These are phyloP conservation scores for Arctia plantaginis DNA, from an alignment of 2,888 invertebrate genomes.

Conservation along the genomic window DNA sequence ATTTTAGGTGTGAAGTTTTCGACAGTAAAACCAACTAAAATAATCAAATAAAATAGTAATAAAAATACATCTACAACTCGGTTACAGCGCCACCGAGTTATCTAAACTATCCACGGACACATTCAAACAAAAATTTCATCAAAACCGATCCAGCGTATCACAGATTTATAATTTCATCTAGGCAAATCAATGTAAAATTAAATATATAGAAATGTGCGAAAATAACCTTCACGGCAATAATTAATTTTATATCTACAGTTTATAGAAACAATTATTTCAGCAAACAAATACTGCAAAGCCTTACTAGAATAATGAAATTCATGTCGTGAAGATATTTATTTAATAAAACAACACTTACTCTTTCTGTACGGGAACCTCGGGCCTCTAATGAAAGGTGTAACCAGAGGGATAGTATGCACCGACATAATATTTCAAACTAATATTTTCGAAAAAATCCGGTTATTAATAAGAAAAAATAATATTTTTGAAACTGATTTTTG, in stretches of 20 bases:
- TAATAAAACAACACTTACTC: conserved; percentile 69
- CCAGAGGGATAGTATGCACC: conserved; percentile 82
- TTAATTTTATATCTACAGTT: not conserved
- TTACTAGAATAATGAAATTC: not conserved
- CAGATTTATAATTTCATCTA: no score
- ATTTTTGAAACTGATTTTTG: conserved; percentile 42
- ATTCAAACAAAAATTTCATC: not conserved
- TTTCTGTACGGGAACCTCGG: conserved; percentile 84
- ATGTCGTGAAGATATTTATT: conserved; percentile 20
- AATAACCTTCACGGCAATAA: not conserved
- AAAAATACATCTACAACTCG: not conserved
- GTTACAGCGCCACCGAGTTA: not conserved
- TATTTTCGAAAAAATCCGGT: conserved; percentile 37
- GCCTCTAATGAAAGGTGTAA: conserved; percentile 83
- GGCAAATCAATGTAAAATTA: not conserved
- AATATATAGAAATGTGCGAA: not conserved
- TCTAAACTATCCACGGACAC: not conserved
- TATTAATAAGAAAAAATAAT: conserved; percentile 31
- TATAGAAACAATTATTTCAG: conserved; percentile 2
- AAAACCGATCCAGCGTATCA: not conserved
- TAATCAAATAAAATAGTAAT: no score
- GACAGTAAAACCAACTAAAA: not conserved
- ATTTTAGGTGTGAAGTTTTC: not conserved
- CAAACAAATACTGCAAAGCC: not conserved
- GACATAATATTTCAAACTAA: conserved; percentile 74